Percentiles rank a stretch among this genome's conserved stretches.
Conservation (phyloP, 2,888 invertebrate genomes). For the Encarsia formosa region DNA sequence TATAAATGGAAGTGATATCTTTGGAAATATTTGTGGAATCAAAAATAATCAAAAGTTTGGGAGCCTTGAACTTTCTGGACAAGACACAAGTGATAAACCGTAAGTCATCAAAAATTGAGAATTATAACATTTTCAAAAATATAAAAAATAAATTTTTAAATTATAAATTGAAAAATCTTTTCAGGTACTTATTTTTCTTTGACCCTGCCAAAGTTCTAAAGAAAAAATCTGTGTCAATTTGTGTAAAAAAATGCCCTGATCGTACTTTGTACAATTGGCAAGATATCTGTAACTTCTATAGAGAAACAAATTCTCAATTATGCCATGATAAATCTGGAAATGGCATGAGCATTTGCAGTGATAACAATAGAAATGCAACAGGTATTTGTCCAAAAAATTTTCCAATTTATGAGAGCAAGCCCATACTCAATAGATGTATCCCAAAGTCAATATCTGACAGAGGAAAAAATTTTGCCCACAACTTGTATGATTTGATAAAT, state of each 20-base stretch:
- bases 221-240: slow-evolving; percentile 76
- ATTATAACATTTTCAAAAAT: slow-evolving; percentile 1
- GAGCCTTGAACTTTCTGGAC: slow-evolving; percentile 72
- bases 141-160: not conserved
- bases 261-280: slow-evolving; percentile 59
- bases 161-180: slow-evolving; percentile 29
- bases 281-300: slow-evolving; percentile 71
- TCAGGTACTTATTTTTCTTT: slow-evolving; percentile 75
- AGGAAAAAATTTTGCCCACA: slow-evolving; percentile 61
- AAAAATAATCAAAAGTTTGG: slow-evolving; percentile 71
- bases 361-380: slow-evolving; percentile 42
- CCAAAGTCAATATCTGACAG: slow-evolving; percentile 69
- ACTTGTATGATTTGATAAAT: slow-evolving; percentile 78
- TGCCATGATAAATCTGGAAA: slow-evolving; percentile 59
- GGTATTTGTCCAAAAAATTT: slow-evolving; percentile 59
- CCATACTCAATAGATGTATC: slow-evolving; percentile 83
- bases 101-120: too few relatives aligned
- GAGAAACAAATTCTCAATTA: slow-evolving; percentile 67
- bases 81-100: slow-evolving; percentile 73
- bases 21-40: slow-evolving; percentile 91
- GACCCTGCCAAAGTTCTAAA: slow-evolving; percentile 75
- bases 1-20: slow-evolving; percentile 89
- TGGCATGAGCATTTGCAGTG: slow-evolving; percentile 44
- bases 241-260: slow-evolving; percentile 83
- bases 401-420: slow-evolving; percentile 73